These are phyloP conservation scores for Ophion slaviceki DNA, from an alignment of 2,888 invertebrate species.

Conservation along the genomic window DNA sequence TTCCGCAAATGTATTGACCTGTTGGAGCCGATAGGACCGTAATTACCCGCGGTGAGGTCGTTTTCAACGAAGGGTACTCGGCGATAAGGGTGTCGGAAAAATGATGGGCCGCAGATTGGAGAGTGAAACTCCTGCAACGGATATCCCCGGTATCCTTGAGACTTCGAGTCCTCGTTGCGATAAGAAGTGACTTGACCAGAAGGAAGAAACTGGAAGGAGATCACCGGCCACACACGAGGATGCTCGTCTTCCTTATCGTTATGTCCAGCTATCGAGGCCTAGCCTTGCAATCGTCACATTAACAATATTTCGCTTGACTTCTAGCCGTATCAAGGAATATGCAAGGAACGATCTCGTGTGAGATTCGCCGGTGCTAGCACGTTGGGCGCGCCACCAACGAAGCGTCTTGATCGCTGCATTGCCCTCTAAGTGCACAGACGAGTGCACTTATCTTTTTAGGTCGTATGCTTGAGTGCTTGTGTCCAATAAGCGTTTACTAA, in stretches of 20 bases:
- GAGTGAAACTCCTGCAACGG: conserved; percentile 18
- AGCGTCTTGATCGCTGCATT: conserved; percentile 21
- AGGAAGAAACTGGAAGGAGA: conserved; percentile 50
- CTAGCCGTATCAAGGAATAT: conserved; percentile 13
- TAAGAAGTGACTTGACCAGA: conserved; percentile 43
- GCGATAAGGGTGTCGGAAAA: conserved; percentile 30
- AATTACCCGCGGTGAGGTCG: not conserved
- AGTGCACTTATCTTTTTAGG: conserved; percentile 8
- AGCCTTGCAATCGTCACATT: conserved; percentile 37
- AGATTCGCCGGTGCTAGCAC: conserved; percentile 16
- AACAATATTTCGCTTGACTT: conserved; percentile 50
- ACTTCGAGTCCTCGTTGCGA: conserved; percentile 38
- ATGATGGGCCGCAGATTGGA: conserved; percentile 28
- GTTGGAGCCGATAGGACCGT: not conserved
- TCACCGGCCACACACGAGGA: conserved; percentile 65
- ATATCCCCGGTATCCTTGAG: conserved; percentile 48
- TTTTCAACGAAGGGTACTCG: conserved; percentile 4
- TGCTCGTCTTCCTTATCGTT: conserved; percentile 45
- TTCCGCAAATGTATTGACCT: conserved; percentile 17
- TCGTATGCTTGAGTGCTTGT: conserved; percentile 5
- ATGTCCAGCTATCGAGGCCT: conserved; percentile 29
- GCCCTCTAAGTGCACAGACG: conserved; percentile 25
- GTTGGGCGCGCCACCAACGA: conserved; percentile 43
- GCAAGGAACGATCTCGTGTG: conserved; percentile 16
- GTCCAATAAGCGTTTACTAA: not conserved